A percentile compares a stretch with the other conserved stretches of the same genome.
Conservation (phyloP, 2,888 invertebrate species). For the Agrotis exclamationis region DNA sequence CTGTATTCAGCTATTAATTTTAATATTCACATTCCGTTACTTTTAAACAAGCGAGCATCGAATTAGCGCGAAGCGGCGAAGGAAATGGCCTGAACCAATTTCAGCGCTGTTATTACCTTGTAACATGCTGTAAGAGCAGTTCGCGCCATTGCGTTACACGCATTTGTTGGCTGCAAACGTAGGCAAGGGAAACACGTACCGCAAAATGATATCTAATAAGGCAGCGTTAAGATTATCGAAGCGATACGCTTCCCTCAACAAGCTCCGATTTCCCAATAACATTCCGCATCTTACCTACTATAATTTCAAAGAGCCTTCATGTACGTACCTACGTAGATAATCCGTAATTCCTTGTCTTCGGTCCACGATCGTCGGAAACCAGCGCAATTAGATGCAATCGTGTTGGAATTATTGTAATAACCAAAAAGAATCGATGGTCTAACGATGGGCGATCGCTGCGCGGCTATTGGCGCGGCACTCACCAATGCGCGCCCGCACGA, state of each 20-base stretch:
- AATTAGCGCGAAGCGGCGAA: conserved; percentile 22
- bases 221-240: conserved; percentile 78
- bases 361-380: conserved; percentile 85
- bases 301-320: conserved; percentile 66
- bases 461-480: conserved; percentile 85
- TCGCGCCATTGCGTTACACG: conserved; percentile 53
- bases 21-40: conserved; percentile 14
- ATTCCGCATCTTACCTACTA: conserved; percentile 61
- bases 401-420: conserved; percentile 90
- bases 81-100: conserved; percentile 39
- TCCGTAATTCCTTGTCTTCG: conserved; percentile 81
- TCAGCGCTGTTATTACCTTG: conserved; percentile 49
- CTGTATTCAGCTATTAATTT: not conserved
- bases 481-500: conserved; percentile 88
- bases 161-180: conserved; percentile 58
- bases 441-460: conserved; percentile 82
- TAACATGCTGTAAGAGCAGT: conserved; percentile 51
- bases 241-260: conserved; percentile 78
- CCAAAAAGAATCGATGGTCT: conserved; percentile 88
- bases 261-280: conserved; percentile 69
- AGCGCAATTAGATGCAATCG: conserved; percentile 89
- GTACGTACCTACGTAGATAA: conserved; percentile 72
- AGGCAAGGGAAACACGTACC: conserved; percentile 79
- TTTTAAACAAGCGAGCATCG: conserved; percentile 13
- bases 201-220: conserved; percentile 81